Evolutionary conservation across 1,140 invertebrate species (phyloP).

Genomic region (Coptotermes formosanus): DNA sequence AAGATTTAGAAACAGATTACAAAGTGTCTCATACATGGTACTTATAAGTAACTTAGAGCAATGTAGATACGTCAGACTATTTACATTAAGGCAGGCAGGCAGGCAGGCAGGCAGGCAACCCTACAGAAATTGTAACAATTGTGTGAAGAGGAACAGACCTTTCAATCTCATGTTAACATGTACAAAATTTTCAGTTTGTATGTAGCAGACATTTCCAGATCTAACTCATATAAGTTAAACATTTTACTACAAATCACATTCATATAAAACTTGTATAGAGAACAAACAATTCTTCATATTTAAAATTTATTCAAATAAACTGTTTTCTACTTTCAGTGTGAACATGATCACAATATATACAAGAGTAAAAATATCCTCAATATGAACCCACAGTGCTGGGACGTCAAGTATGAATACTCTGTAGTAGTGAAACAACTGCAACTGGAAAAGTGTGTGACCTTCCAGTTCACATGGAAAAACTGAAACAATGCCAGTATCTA

Average conservation of each 20-base stretch:
- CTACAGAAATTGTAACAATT: not conserved
- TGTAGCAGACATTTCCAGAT: not conserved
- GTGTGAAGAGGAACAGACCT: not conserved
- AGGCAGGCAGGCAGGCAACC: not conserved
- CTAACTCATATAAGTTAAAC: not conserved
- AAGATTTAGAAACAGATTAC: too few species aligned
- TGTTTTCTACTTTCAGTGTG: not conserved
- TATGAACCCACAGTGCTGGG: not conserved
- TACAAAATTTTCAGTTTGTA: not conserved
- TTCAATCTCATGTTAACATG: not conserved
- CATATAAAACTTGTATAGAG: slow-evolving; percentile 13
- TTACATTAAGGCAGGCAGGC: too few species aligned
- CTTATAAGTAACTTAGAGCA: too few species aligned
- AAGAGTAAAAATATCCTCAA: slow-evolving; percentile 1
- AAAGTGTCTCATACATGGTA: too few species aligned
- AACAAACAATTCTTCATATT: not conserved
- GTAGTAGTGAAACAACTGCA: not conserved
- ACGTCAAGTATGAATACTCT: not conserved
- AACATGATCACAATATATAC: not conserved
- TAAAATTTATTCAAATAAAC: not conserved
- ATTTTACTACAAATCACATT: not conserved
- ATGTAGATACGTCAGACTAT: not conserved
- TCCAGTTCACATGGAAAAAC: not conserved
- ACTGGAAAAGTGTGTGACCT: not conserved
- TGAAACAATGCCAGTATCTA: not conserved